Conservation (phyloP, 2,888 invertebrate species). For the Rhogogaster chlorosoma region DNA sequence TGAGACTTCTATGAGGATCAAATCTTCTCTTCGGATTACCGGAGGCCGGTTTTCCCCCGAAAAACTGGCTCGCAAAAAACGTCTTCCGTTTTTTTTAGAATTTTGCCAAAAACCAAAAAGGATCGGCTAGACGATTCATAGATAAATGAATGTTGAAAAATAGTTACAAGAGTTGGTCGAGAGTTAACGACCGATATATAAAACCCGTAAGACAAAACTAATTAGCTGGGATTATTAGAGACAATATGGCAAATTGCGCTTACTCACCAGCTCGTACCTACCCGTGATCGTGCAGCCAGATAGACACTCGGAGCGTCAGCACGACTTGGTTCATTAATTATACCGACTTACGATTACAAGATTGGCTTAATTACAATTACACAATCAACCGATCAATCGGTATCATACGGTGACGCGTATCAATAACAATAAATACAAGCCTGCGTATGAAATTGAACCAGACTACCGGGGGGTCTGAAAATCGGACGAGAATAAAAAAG, state of each 20-base stretch:
- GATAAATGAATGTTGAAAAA: background rate
- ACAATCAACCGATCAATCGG: constrained; percentile 62
- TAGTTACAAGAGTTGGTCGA: background rate
- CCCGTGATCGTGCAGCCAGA: constrained; percentile 65
- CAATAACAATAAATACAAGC: background rate
- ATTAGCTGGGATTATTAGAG: constrained; percentile 68
- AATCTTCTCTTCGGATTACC: background rate
- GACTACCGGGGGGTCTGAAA: background rate
- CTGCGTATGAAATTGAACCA: background rate
- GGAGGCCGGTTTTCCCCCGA: too few species aligned
- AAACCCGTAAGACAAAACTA: constrained; percentile 65
- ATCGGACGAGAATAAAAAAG: background rate
- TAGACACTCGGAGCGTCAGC: constrained; percentile 68
- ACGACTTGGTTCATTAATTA: constrained; percentile 73
- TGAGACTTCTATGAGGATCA: background rate
- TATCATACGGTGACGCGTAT: constrained; percentile 46
- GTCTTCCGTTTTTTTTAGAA: too few species aligned
- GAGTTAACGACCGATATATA: constrained; percentile 59
- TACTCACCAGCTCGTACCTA: constrained; percentile 56
- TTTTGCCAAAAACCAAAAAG: too few species aligned
- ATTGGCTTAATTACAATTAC: constrained; percentile 72
- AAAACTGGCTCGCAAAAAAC: too few species aligned
- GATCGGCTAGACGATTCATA: too few species aligned
- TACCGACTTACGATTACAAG: constrained; percentile 67
- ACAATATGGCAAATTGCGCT: constrained; percentile 71